A percentile compares a stretch with the other conserved stretches of the same genome.
These are phyloP conservation scores for Ascaphus truei DNA, from an alignment of 2,113 vertebrate genomes.

Conservation along the genomic window DNA sequence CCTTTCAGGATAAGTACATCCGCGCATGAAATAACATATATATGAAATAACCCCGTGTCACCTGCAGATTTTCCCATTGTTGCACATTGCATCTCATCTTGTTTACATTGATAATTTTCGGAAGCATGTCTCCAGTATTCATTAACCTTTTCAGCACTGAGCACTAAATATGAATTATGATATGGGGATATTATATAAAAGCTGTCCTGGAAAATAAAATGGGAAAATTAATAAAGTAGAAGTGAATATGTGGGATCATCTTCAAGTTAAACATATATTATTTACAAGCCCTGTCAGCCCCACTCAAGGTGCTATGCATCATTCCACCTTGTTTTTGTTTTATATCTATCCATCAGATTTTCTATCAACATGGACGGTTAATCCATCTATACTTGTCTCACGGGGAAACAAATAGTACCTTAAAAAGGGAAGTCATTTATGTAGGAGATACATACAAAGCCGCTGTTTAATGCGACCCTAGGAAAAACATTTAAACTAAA, in stretches of 20 bases:
- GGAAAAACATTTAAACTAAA: too few species aligned
- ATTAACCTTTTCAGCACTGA: too few species aligned
- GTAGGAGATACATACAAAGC: not conserved
- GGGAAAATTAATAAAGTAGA: not conserved
- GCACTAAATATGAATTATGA: too few species aligned
- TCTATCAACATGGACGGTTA: not conserved
- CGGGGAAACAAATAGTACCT: constrained; percentile 6
- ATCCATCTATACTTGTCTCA: not conserved
- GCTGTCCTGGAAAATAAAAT: not conserved
- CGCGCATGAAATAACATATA: too few species aligned
- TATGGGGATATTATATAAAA: too few species aligned
- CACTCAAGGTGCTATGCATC: not conserved
- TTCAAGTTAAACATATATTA: not conserved
- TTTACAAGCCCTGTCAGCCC: not conserved
- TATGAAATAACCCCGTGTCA: too few species aligned
- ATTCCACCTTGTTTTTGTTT: constrained; percentile 25
- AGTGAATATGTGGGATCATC: too few species aligned
- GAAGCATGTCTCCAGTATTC: too few species aligned
- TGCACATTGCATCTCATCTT: too few species aligned
- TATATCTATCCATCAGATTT: not conserved
- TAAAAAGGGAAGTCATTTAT: not conserved
- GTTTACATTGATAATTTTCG: too few species aligned
- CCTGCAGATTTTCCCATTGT: too few species aligned
- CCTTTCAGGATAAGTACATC: too few species aligned
- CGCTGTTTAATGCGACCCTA: not conserved